Base-by-base conservation (phyloP, 2,113 vertebrate species). In the Microtus ochrogaster region DNA sequence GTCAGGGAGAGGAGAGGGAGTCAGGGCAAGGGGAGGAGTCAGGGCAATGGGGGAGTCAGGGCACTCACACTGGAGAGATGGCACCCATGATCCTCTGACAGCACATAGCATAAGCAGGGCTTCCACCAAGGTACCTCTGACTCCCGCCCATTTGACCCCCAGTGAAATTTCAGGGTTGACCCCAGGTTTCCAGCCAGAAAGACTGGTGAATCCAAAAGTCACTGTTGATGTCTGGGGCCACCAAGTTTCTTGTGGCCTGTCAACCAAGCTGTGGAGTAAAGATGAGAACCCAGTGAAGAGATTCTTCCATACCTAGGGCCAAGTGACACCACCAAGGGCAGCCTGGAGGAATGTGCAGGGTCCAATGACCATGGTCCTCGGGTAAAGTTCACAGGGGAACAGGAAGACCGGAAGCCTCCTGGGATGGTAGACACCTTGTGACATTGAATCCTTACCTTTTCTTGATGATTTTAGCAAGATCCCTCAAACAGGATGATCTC, bases 361-460 rank as follows among this genome's bases (percentile, higher is more conserved):
- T 16, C 16, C 39, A 24, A 0, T 36, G 3, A 3, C 26, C 26
- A 8, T 10, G 49, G 16, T 30, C 26, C 7, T 12, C 0, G 1
- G n/a, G 13, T 0, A 0, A 76, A 39, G 30, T 22, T 68, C 44
- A 47, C 17, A 26, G 70, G 39, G 0, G 7, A 63, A 2, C 66
- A 3, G 0, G 1, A 4, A 22, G 30, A 44, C 55, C 0, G 3
- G n/a, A 8, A 33, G 76, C 2, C 6, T 72, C 30, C 0, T 0
- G 14, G 39, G 33, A 0, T 0, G 7, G 12, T 10, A 1, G 10
- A 74, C 6, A 2, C 3, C 2, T 0, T 17, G 5, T 30, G 28
- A 0, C 6, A 1, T 2, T 2, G 2, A 1, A 12, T 22, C 61
- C 70, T 30, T n/a, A 17, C 39, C 83, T 65, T 65, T 73, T 36